Evolutionary conservation across 35 echinoderm and acorn worm genomes (phyloP).

Genomic region (Lytechinus pictus): DNA sequence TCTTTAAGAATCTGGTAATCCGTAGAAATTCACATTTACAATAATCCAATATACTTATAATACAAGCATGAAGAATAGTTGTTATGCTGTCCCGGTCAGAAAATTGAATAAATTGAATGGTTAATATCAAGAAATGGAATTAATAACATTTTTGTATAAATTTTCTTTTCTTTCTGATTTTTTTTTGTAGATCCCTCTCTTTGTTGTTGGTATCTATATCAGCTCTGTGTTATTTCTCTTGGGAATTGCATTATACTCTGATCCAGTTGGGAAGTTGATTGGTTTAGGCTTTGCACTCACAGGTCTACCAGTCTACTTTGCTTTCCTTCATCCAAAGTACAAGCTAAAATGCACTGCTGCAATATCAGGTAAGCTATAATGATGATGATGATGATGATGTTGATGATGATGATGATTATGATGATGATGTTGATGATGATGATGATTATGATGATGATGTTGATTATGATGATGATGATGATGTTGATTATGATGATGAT

Average conservation of each 20-base stretch:
- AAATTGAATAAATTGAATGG: too few species aligned
- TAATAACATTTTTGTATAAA: not conserved
- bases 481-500: too few species aligned
- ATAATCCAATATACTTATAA: too few species aligned
- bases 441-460: too few species aligned
- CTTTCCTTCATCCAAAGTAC: constrained; percentile 22
- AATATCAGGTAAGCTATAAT: not conserved
- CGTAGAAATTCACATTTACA: too few species aligned
- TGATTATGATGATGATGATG: too few species aligned
- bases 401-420: too few species aligned
- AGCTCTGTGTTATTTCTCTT: not conserved
- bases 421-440: too few species aligned
- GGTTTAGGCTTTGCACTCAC: not conserved
- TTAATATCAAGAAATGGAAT: not conserved
- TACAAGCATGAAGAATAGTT: too few species aligned
- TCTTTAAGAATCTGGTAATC: too few species aligned
- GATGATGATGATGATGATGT: too few species aligned
- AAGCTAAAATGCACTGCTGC: constrained; percentile 12
- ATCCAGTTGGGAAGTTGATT: not conserved
- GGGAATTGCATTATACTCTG: constrained; percentile 32
- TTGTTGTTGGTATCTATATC: constrained; percentile 11
- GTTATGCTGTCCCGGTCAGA: too few species aligned
- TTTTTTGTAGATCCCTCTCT: constrained; percentile 17
- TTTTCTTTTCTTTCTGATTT: not conserved
- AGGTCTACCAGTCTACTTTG: constrained; percentile 24